phyloP scores from a whole-genome alignment of 2,888 invertebrate genomes.

The Leptinotarsa haldemani region DNA sequence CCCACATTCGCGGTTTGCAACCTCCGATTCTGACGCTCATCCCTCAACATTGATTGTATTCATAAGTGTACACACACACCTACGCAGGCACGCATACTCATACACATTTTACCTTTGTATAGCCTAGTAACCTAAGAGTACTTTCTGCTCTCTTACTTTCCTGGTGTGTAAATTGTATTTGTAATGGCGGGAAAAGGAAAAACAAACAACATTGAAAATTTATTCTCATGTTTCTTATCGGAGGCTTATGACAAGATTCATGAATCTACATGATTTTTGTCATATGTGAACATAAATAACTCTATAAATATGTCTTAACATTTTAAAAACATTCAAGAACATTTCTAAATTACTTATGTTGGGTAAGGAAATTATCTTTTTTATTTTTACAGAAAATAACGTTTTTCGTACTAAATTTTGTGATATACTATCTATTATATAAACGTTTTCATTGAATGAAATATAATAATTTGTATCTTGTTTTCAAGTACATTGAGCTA shows the following conservation, averaged over 20 bases:
- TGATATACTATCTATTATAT: slow-evolving; percentile 34
- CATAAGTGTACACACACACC: no score
- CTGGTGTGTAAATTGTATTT: neutral
- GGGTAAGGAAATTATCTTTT: slow-evolving; percentile 38
- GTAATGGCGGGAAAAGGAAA: slow-evolving; percentile 25
- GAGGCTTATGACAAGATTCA: slow-evolving; percentile 62
- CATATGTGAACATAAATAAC: slow-evolving; percentile 53
- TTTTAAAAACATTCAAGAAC: slow-evolving; percentile 61
- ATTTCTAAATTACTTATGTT: slow-evolving; percentile 53
- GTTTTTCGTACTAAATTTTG: slow-evolving; percentile 46
- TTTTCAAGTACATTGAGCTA: slow-evolving; percentile 53
- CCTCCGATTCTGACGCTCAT: no score
- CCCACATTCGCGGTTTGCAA: no score
- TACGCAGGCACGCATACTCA: no score
- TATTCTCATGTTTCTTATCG: slow-evolving; percentile 61
- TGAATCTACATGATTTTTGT: slow-evolving; percentile 53
- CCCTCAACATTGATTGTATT: no score
- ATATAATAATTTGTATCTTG: slow-evolving; percentile 50
- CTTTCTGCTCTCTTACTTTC: neutral
- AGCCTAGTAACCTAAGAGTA: no score
- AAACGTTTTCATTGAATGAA: slow-evolving; percentile 30
- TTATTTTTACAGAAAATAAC: slow-evolving; percentile 39
- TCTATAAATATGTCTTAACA: slow-evolving; percentile 56
- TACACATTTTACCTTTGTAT: no score
- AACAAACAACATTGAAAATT: slow-evolving; percentile 56